Conservation (phyloP, 1,140 invertebrate genomes). For the Apis laboriosa region DNA sequence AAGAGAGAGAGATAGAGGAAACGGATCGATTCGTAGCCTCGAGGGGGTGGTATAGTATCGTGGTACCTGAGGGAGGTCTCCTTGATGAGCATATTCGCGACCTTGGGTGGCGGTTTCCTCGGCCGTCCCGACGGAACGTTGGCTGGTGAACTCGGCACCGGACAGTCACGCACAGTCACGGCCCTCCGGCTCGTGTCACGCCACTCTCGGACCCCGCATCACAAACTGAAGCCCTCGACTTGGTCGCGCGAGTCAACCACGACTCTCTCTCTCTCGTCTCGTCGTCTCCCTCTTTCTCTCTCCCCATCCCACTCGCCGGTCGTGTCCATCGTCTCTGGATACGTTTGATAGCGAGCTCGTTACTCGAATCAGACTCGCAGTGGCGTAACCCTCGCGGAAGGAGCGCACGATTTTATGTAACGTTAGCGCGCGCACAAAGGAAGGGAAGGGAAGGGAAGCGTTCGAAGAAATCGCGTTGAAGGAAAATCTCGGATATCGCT, state of each 20-base stretch:
- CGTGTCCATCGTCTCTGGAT: constrained; percentile 47
- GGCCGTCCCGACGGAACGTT: constrained; percentile 57
- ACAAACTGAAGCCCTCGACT: constrained; percentile 71
- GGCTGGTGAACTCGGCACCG: constrained; percentile 60
- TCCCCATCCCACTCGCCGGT: constrained; percentile 21
- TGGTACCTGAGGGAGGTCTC: constrained; percentile 78
- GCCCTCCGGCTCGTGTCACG: constrained; percentile 70
- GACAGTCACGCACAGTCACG: constrained; percentile 73
- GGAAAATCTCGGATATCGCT: too few species aligned
- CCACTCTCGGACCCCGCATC: constrained; percentile 73
- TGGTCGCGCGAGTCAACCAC: neutral
- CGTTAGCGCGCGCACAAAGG: too few species aligned
- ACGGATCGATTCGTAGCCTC: constrained; percentile 26
- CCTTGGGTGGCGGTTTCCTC: constrained; percentile 56
- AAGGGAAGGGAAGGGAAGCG: too few species aligned
- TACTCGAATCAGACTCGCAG: constrained; percentile 61
- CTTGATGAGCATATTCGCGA: constrained; percentile 77
- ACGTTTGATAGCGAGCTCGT: constrained; percentile 64
- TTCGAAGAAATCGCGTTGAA: too few species aligned
- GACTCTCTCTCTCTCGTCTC: constrained; percentile 34
- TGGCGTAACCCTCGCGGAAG: constrained; percentile 49
- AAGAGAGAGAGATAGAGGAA: neutral
- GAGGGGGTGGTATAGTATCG: constrained; percentile 18
- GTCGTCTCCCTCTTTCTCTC: constrained; percentile 17
- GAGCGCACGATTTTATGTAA: neutral